phyloP scores from a whole-genome alignment of 2,113 vertebrate species.

The Gymnocephalus cernua region DNA sequence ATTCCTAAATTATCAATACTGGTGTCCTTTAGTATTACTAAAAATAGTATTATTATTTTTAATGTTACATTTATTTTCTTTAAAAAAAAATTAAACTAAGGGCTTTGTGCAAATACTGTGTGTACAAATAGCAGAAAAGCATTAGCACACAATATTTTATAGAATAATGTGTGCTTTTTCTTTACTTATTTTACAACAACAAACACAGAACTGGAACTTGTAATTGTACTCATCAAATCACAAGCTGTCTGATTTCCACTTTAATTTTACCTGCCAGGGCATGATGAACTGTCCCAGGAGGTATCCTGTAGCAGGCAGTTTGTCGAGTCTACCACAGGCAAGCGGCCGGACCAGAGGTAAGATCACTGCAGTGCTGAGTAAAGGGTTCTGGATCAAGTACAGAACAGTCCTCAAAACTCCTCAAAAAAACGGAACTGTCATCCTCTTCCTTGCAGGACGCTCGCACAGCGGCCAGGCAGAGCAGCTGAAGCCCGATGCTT shows the following conservation, averaged over 20 bases:
- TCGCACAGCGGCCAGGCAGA: constrained; percentile 79
- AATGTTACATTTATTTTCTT: neutral
- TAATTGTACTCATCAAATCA: neutral
- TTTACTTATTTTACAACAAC: neutral
- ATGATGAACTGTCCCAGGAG: constrained; percentile 82
- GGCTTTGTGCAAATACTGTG: neutral
- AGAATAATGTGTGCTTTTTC: neutral
- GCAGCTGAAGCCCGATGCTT: constrained; percentile 86
- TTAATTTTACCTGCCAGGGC: constrained; percentile 67
- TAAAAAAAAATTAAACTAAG: too few relatives aligned
- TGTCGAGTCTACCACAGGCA: constrained; percentile 80
- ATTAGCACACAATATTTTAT: neutral
- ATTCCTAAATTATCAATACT: neutral
- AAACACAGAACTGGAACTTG: neutral
- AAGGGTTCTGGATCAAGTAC: neutral
- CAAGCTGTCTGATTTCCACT: constrained; percentile 1
- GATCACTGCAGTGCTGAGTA: constrained; percentile 6
- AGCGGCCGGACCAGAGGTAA: constrained; percentile 81
- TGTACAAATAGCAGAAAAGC: neutral
- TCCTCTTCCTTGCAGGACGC: constrained; percentile 78
- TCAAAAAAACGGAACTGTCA: neutral
- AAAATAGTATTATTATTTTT: neutral
- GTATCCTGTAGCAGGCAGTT: constrained; percentile 83
- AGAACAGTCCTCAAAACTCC: too few relatives aligned
- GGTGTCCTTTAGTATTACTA: neutral